A percentile compares a stretch with the other conserved stretches of the same genome.
Evolutionary conservation across 2,888 invertebrate species (phyloP).

Genomic region (Callimorpha dominula): DNA sequence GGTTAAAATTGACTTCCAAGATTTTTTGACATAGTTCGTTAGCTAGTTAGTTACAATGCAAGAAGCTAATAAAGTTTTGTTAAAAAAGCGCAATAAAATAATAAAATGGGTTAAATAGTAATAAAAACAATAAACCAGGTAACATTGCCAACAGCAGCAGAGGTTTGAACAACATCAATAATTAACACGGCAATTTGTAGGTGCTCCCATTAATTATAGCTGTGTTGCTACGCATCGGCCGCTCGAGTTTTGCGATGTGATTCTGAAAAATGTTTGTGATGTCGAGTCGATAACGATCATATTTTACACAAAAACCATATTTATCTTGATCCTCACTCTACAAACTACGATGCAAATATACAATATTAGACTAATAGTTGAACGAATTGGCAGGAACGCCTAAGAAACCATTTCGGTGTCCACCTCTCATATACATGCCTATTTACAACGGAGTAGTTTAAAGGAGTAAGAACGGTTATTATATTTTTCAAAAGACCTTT

Average conservation of each 20-base stretch:
- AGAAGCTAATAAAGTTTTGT: neutral
- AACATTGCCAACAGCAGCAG: conserved; percentile 16
- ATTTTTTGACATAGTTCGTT: no score
- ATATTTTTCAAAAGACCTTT: no score
- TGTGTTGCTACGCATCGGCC: conserved; percentile 14
- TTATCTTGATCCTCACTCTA: neutral
- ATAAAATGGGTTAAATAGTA: neutral
- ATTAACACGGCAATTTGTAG: conserved; percentile 42
- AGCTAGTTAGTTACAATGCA: no score
- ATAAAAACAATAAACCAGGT: conserved; percentile 27
- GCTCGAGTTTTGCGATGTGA: conserved; percentile 14
- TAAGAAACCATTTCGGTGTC: no score
- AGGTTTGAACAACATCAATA: conserved; percentile 36
- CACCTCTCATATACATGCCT: no score
- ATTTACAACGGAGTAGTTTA: no score
- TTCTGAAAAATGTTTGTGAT: conserved; percentile 4
- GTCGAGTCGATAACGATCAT: neutral
- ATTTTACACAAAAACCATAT: neutral
- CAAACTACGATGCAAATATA: neutral
- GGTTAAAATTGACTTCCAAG: no score
- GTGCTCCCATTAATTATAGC: conserved; percentile 34
- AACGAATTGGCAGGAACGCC: no score
- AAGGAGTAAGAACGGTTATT: no score
- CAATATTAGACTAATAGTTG: no score
- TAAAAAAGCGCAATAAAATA: neutral